Evolutionary conservation across 2,113 vertebrate species (phyloP).

Genomic region (Danio rerio): GRCz12tu NC_133184.1:14063001-14063500

Average conservation of each 20-base stretch:
- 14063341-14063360: conserved; percentile 16
- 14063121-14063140: conserved; percentile 4
- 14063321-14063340: conserved; percentile 18
- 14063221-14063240: conserved; percentile 4
- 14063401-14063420: neutral
- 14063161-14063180: neutral
- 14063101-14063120: conserved; percentile 39
- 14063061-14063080: neutral
- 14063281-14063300: conserved; percentile 26
- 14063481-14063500: neutral
- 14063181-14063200: conserved; percentile 18
- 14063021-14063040: conserved; percentile 14
- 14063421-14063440: neutral
- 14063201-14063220: neutral
- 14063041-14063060: conserved; percentile 31
- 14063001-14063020: neutral
- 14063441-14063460: neutral
- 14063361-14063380: conserved; percentile 11
- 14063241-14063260: conserved; percentile 37
- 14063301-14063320: conserved; percentile 33
- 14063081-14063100: conserved; percentile 19
- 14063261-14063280: neutral
- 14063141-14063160: no score
- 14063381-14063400: conserved; percentile 2
- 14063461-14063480: neutral